Base-by-base conservation (phyloP, 2,888 invertebrate genomes). In the Acrobasis suavella region DNA sequence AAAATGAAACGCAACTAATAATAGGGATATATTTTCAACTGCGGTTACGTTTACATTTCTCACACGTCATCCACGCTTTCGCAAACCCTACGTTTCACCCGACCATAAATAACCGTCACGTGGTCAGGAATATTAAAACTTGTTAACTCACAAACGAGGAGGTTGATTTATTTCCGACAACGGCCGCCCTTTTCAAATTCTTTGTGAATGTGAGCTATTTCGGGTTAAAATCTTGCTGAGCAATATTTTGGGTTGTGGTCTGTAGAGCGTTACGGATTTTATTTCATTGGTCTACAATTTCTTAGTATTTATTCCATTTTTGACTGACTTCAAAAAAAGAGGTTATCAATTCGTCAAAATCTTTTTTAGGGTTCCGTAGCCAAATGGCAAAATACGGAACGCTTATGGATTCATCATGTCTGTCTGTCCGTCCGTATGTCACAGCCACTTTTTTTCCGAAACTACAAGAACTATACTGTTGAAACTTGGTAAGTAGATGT, bases 111-210 rank as follows among this genome's bases (percentile, higher is more conserved):
- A 16, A 55, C 14, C 16, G 39, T 56, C 58, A 51, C 37, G 62
- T 56, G 62, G 56, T 22, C 50, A 50, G 62, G 42, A 17, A 62
- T 62, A 62, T 62, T 62, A 62, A 62, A 62, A 58, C 52, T 22
- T 62, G 62, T 62, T 62, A 62, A 58, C 62, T 51, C 58, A 49
- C 46, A 51, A 22, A 58, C 22, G 46, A 14, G 46, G 14, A 46
- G 46, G 46, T 46, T 42, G 50, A 38, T 49, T 52, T 52, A 52
- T 52, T 52, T 49, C 22, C 38, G 14, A 62, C 55, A 55, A 46
- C 37, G 62, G 38, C 17, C 37, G 54, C 54, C 51, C 46, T 46
- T 46, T 46, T 46, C 46, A 46, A 12, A 17, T 51, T 17, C 50
- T 17, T 51, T 17, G 50, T 17, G 9, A 51, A 22, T 22, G 17